Evolutionary conservation across 2,113 vertebrate genomes (phyloP).

Genomic region (Ptilorrhoa leucosticta): DNA sequence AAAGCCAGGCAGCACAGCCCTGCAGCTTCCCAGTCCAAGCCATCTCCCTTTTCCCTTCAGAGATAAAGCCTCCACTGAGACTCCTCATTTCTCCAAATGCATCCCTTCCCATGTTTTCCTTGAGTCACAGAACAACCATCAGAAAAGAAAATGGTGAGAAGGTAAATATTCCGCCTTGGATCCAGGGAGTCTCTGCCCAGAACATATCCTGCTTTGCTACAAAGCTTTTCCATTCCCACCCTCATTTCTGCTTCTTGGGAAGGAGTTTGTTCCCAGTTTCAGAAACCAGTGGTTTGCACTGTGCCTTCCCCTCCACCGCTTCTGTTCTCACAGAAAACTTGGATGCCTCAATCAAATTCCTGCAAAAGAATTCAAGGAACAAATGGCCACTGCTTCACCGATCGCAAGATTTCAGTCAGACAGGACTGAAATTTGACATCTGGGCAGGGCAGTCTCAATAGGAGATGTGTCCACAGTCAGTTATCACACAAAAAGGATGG

Average conservation of each 20-base stretch:
- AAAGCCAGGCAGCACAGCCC: background rate
- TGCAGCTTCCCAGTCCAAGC: background rate
- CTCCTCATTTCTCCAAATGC: background rate
- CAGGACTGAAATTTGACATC: background rate
- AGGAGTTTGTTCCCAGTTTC: background rate
- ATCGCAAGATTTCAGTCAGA: background rate
- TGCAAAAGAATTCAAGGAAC: background rate
- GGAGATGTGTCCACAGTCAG: background rate
- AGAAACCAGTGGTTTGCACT: background rate
- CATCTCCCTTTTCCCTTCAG: background rate
- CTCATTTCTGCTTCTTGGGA: background rate
- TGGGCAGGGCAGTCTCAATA: background rate
- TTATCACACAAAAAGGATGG: background rate
- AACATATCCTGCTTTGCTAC: background rate
- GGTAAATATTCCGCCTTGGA: background rate
- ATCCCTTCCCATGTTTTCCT: background rate
- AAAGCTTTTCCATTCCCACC: constrained; percentile 33
- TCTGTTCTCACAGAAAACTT: background rate
- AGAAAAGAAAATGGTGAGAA: background rate
- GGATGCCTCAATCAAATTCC: background rate
- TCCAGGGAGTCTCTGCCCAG: background rate
- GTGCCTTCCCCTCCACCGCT: background rate
- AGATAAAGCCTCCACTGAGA: background rate
- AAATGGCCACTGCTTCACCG: background rate
- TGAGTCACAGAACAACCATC: background rate